A percentile compares a stretch with the other conserved stretches of the same genome.
phyloP scores from a whole-genome alignment of 2,797 vertebrate species.

The Eulemur coronatus region DNA sequence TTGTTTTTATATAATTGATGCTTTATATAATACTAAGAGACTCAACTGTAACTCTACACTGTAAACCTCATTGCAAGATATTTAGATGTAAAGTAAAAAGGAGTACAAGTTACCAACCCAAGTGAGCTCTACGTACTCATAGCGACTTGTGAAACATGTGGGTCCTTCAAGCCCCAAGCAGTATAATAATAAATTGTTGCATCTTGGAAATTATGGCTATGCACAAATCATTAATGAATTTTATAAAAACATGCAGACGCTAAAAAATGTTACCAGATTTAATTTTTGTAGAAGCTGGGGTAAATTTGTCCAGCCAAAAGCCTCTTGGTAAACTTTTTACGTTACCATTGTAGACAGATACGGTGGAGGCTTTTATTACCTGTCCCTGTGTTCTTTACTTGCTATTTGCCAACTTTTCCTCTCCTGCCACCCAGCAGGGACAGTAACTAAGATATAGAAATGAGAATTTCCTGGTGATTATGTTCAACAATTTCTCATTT shows the following conservation, averaged over 20 bases:
- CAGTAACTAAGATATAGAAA: neutral
- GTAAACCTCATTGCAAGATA: conserved; percentile 27
- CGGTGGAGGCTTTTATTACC: neutral
- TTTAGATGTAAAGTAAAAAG: conserved; percentile 11
- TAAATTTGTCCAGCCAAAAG: neutral
- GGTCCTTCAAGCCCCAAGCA: neutral
- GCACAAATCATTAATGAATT: neutral
- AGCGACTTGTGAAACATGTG: neutral
- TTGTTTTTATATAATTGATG: conserved; percentile 22
- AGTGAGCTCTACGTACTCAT: neutral
- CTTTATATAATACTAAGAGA: neutral
- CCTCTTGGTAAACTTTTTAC: neutral
- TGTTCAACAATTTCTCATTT: neutral
- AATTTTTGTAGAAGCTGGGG: neutral
- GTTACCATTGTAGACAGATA: neutral
- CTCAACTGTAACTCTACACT: neutral
- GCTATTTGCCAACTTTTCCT: neutral
- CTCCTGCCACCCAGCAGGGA: neutral
- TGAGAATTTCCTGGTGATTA: neutral
- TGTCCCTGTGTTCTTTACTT: neutral
- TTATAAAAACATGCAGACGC: neutral
- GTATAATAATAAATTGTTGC: neutral
- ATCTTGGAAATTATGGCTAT: neutral
- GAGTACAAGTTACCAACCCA: neutral
- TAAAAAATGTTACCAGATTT: conserved; percentile 14